phyloP scores from a whole-genome alignment of 2,113 vertebrate genomes.

The Poecilia latipinna region DNA sequence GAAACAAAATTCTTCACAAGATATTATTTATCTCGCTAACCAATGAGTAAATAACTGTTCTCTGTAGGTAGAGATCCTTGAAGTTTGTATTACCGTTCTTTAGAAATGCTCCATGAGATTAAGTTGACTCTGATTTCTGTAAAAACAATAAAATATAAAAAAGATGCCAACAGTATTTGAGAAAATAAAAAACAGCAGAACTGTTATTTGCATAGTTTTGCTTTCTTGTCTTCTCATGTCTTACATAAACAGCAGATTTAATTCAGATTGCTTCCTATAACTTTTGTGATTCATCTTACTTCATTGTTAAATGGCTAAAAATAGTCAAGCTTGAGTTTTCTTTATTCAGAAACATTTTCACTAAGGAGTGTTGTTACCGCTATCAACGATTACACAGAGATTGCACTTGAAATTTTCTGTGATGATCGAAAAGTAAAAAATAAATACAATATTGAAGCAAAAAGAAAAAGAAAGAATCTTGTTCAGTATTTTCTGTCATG shows the following conservation, averaged over 20 bases:
- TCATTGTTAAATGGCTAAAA: not conserved
- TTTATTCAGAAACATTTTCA: no score
- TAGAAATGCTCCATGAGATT: not conserved
- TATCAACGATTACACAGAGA: not conserved
- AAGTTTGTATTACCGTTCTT: not conserved
- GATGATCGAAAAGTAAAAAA: slow-evolving; percentile 7
- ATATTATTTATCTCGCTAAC: not conserved
- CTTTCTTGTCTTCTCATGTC: not conserved
- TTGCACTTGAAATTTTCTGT: no score
- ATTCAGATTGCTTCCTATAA: not conserved
- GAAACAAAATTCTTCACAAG: not conserved
- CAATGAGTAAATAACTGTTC: not conserved
- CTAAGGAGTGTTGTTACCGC: no score
- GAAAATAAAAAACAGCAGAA: not conserved
- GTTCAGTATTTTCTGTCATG: no score
- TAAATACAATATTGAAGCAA: not conserved
- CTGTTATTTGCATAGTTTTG: not conserved
- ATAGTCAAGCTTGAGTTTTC: not conserved
- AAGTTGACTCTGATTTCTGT: not conserved
- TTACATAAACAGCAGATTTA: not conserved
- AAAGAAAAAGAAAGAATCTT: not conserved
- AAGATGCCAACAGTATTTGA: not conserved
- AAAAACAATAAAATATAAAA: not conserved
- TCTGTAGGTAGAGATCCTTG: not conserved
- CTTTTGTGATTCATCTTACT: not conserved